Evolutionary conservation across 2,888 invertebrate genomes (phyloP).

Genomic region (Diplazon laetatorius): DNA sequence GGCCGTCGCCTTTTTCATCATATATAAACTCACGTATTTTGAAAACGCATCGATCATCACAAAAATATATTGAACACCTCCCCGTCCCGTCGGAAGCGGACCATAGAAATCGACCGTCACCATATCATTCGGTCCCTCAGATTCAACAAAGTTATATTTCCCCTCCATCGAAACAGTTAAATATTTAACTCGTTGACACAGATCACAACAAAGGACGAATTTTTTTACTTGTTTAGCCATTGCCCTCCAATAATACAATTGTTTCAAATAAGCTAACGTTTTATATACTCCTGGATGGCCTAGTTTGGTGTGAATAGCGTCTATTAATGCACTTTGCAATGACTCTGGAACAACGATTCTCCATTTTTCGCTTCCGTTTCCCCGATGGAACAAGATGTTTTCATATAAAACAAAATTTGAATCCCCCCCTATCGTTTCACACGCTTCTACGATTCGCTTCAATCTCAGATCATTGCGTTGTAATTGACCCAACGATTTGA

Average conservation of each 20-base stretch:
- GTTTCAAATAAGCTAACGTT: slow-evolving; percentile 30
- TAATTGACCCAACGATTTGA: no score
- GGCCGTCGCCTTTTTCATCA: no score
- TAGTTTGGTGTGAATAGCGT: slow-evolving; percentile 42
- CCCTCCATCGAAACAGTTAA: slow-evolving; percentile 16
- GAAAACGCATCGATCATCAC: slow-evolving; percentile 35
- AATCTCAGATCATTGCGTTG: no score
- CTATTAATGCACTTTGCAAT: slow-evolving; percentile 33
- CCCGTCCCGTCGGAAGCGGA: background rate
- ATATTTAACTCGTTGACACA: slow-evolving; percentile 47
- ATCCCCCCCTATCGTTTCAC: no score
- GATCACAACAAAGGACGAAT: slow-evolving; percentile 35
- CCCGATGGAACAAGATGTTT: background rate
- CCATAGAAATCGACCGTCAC: slow-evolving; percentile 14
- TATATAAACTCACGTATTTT: slow-evolving; percentile 19
- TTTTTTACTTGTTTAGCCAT: slow-evolving; percentile 35
- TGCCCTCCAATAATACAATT: slow-evolving; percentile 43
- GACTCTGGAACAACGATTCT: slow-evolving; percentile 35
- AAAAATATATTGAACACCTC: slow-evolving; percentile 36
- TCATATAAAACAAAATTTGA: no score
- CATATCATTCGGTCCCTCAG: slow-evolving; percentile 13
- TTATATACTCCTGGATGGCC: slow-evolving; percentile 53
- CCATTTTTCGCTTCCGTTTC: slow-evolving; percentile 5
- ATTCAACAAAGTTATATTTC: background rate
- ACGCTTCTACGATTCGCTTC: no score